Base-by-base conservation (phyloP, 2,113 vertebrate genomes). In the Physeter macrocephalus region DNA sequence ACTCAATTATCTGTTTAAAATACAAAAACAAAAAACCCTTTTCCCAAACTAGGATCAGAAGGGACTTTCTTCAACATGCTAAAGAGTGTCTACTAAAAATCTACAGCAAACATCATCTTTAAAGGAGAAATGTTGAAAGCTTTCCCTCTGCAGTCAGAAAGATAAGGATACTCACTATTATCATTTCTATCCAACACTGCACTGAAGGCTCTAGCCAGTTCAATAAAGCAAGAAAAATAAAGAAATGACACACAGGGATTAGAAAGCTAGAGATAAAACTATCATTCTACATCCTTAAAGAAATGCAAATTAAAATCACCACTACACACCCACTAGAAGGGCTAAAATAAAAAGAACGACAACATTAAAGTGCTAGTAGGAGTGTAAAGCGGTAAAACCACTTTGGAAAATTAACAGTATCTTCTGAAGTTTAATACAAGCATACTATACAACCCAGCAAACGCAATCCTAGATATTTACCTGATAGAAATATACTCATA, bases 251-350 rank as follows among this genome's bases (percentile, higher is more conserved):
- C 31, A 25, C 13, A 54, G 39, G 27, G 17, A 54, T 17, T 72
- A 36, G 67, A 88, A 96, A 93, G 23, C 41, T 41, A 89, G 72
- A 81, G 75, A 41, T 71, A 90, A 81, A 93, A 75, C 52, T 43
- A 46, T n/a, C 59, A 75, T 41, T 93, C 11, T 93, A 77, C 25
- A 81, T 64, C 36, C 36, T 77, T 57, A 64, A 71, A 41, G n/a
- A 89, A 87, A 77, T 77, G 61, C 17, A 82, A 93, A 93, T 93
- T 77, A 95, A 93, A 88, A 95, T 12, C 90, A 95, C 21, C 8
- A 90, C 15, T 72, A 49, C 36, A 59, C 21, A 62, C 12, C 78
- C 8, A 57, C 46, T 27, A 66, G 25, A 85, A 92, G 93, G 36
- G 18, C 52, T 41, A 46, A 78, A 91, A 86, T 66, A 90, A 21